phyloP scores from a whole-genome alignment of 2,888 invertebrate species.

The Galerucella pusilla region DNA sequence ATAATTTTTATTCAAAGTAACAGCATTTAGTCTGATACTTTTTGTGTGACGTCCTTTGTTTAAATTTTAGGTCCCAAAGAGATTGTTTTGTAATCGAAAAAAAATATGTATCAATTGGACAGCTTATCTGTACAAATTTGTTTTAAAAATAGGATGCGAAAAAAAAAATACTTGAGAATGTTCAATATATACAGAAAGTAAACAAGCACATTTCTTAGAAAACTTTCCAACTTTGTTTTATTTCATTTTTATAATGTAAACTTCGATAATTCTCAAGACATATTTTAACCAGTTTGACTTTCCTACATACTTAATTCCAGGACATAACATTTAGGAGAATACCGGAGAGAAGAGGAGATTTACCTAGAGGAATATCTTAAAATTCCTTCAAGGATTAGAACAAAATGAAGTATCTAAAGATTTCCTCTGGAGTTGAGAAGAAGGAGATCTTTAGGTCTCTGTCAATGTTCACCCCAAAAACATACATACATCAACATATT shows the following conservation, averaged over 20 bases:
- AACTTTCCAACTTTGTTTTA: neutral
- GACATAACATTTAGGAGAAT: too few relatives aligned
- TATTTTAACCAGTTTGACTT: too few relatives aligned
- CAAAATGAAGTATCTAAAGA: too few relatives aligned
- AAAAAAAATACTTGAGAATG: conserved; percentile 8
- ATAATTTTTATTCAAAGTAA: conserved; percentile 21
- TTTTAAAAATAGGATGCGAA: conserved; percentile 8
- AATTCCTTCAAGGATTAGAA: too few relatives aligned
- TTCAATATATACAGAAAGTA: conserved; percentile 13
- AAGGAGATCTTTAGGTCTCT: too few relatives aligned
- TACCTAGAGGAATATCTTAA: too few relatives aligned
- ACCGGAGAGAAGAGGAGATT: too few relatives aligned
- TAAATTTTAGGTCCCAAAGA: conserved; percentile 4
- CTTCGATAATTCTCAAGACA: too few relatives aligned
- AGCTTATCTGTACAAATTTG: conserved; percentile 14
- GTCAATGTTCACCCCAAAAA: too few relatives aligned
- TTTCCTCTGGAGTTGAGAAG: too few relatives aligned
- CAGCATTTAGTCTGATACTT: conserved; percentile 13
- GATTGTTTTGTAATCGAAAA: conserved; percentile 10
- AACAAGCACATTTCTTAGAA: conserved; percentile 17
- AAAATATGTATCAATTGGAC: conserved; percentile 12
- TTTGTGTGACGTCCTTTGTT: conserved; percentile 17
- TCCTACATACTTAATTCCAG: too few relatives aligned
- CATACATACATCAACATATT: too few relatives aligned
- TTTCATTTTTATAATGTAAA: neutral